phyloP scores from a whole-genome alignment of 2,797 vertebrate genomes.

The Macropus fuliginosus region DNA sequence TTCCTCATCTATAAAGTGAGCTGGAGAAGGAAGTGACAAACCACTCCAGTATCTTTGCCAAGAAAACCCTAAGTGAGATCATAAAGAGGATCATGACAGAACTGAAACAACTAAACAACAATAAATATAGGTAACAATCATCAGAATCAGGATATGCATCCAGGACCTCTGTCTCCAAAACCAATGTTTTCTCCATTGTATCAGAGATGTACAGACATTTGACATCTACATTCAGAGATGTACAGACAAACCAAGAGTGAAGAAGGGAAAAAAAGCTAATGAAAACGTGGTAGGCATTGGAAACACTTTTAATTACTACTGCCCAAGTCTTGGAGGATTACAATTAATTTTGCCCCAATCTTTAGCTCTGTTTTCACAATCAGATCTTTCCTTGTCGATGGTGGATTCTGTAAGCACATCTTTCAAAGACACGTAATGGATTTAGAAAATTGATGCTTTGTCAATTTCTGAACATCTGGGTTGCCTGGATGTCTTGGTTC shows the following conservation, averaged over 20 bases:
- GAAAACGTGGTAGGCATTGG: neutral
- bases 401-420: slow-evolving; percentile 53
- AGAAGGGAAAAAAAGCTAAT: slow-evolving; percentile 29
- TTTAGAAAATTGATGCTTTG: slow-evolving; percentile 68
- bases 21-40: neutral
- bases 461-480: slow-evolving; percentile 72
- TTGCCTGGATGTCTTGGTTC: slow-evolving; percentile 62
- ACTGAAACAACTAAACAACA: neutral
- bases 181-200: neutral
- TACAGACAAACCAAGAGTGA: slow-evolving; percentile 43
- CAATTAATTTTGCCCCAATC: slow-evolving; percentile 42
- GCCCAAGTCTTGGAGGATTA: slow-evolving; percentile 59
- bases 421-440: slow-evolving; percentile 58
- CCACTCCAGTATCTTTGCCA: neutral
- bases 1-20: neutral
- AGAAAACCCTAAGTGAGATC: neutral
- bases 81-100: neutral
- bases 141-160: neutral
- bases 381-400: slow-evolving; percentile 63
- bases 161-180: neutral
- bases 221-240: neutral
- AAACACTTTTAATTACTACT: neutral
- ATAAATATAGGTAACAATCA: neutral
- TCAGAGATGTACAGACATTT: neutral
- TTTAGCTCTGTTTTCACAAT: slow-evolving; percentile 13